Conservation (phyloP, 2,888 invertebrate species). For the Cataglyphis rosenhaueri region DNA sequence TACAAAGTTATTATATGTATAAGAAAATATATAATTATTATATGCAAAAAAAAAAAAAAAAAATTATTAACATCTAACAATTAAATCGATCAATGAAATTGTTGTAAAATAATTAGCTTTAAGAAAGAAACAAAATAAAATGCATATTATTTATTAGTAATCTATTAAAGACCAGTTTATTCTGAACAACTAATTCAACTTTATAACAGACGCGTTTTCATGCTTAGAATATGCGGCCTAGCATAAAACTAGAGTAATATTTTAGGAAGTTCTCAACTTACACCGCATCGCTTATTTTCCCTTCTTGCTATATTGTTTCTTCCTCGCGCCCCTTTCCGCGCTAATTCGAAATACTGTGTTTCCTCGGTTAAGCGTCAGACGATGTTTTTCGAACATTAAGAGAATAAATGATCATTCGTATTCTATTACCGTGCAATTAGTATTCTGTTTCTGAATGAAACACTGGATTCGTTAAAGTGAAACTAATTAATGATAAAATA, state of each 20-base stretch:
- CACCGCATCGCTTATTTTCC: not conserved
- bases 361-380: slow-evolving; percentile 7
- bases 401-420: slow-evolving; percentile 9
- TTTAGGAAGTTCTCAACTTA: slow-evolving; percentile 28
- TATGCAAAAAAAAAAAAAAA: not conserved
- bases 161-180: not conserved
- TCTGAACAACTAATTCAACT: not conserved
- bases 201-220: not conserved
- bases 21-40: not conserved
- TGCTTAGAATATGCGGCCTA: not conserved
- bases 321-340: not conserved
- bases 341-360: slow-evolving; percentile 34
- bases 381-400: slow-evolving; percentile 20
- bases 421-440: slow-evolving; percentile 1
- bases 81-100: not conserved
- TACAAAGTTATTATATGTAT: not conserved
- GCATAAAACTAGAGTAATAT: slow-evolving; percentile 16
- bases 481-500: slow-evolving; percentile 23
- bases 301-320: slow-evolving; percentile 3
- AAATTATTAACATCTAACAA: not conserved
- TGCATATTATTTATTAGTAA: not conserved
- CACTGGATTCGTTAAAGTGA: not conserved
- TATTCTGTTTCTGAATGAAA: not conserved
- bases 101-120: not conserved
- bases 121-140: not conserved